Base-by-base conservation (phyloP, 2,888 invertebrate genomes). In the Patella caerulea region DNA sequence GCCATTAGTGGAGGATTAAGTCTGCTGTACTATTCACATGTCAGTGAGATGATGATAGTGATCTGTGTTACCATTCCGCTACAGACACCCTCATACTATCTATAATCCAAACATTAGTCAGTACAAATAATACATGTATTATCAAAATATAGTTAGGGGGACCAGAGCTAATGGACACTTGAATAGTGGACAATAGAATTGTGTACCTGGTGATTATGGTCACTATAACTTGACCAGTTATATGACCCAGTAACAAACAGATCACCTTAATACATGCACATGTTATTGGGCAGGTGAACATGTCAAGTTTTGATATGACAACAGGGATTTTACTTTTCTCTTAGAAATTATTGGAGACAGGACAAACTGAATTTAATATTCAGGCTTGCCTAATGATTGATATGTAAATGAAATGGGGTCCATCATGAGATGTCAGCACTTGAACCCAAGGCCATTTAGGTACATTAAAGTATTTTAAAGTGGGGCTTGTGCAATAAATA, bases 261-360 rank as follows among this genome's bases (percentile, higher is more conserved):
- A 24, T n/a, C 65, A 65, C 12, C 24, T 19, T 65, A 65, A 65
- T 24, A 24, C 24, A 65, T 65, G 65, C 65, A 65, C 19, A 65
- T 56, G 65, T 65, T 24, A 65, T 15, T 24, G 24, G 19, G 65
- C 65, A 65, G 65, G 65, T 65, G 65, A 65, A 24, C 24, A 65
- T 65, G 65, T 24, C 65, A 65, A 65, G 65, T 24, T 65, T 65
- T 65, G 65, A 24, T 19, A 65, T 65, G 65, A 65, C 65, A 65
- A 24, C 19, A 65, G 65, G 45, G 45, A 45, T 45, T 45, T 45
- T 45, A 45, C 45, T 45, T 45, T 45, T 45, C 45, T 45, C 9
- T 45, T 45, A 45, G 45, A 45, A 45, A 45, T 45, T 45, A 45
- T 45, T 9, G 45, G 45, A 45, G 45, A 7, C 45, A 9, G 9